These are phyloP conservation scores for Rattus rattus DNA, from an alignment of 2,113 vertebrate genomes.

Conservation along the genomic window DNA sequence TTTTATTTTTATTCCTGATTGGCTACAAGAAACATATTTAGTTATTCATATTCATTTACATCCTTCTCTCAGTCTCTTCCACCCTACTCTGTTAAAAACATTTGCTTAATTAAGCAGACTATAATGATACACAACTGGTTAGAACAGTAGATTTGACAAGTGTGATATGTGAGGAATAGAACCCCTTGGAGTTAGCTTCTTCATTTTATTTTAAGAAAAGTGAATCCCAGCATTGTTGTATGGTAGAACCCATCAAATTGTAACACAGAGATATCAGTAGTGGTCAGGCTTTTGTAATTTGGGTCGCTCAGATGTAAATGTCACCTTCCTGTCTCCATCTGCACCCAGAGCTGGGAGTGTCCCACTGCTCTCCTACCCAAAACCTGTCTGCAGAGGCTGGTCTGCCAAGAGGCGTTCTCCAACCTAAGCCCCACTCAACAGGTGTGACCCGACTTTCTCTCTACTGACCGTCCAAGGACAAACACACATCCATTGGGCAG, in stretches of 20 bases:
- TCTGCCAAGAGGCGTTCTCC: too few species aligned
- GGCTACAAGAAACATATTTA: not conserved
- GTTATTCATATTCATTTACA: slow-evolving; percentile 4
- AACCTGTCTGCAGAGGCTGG: too few species aligned
- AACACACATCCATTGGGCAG: too few species aligned
- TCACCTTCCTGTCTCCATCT: too few species aligned
- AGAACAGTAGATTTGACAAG: not conserved
- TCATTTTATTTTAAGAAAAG: slow-evolving; percentile 47
- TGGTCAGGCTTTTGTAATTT: not conserved
- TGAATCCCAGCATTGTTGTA: not conserved
- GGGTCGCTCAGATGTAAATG: not conserved
- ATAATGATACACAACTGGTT: not conserved
- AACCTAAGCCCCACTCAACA: too few species aligned
- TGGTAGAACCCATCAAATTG: not conserved
- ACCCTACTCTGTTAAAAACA: not conserved
- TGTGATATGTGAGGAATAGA: not conserved
- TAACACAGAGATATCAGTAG: not conserved
- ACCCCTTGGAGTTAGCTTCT: not conserved
- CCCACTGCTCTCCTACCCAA: too few species aligned
- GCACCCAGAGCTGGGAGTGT: too few species aligned
- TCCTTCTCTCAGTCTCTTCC: not conserved
- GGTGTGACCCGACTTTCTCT: too few species aligned
- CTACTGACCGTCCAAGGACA: too few species aligned
- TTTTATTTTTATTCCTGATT: slow-evolving; percentile 21
- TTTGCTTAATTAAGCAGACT: slow-evolving; percentile 17